Conservation (phyloP, 2,797 vertebrate species). For the Rhinichthys osculus region DNA sequence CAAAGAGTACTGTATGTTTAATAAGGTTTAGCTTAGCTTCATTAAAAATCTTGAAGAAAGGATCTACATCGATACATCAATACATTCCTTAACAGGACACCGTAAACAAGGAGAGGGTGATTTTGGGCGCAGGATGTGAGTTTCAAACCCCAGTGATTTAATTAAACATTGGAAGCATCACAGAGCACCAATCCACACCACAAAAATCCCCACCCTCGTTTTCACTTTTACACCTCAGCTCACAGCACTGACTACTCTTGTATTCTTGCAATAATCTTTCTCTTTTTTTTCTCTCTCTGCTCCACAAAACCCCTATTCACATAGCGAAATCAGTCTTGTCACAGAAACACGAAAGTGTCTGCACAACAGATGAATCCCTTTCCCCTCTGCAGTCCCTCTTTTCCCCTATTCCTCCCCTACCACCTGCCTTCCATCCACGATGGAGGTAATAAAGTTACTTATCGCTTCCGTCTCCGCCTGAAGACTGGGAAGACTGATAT, state of each 20-base stretch:
- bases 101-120: constrained; percentile 32
- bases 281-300: background rate
- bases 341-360: constrained; percentile 19
- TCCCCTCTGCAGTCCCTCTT: constrained; percentile 17
- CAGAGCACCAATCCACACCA: constrained; percentile 16
- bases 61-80: constrained; percentile 46
- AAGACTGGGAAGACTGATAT: constrained; percentile 62
- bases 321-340: background rate
- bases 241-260: constrained; percentile 6
- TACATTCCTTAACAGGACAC: constrained; percentile 25
- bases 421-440: constrained; percentile 63
- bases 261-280: constrained; percentile 3
- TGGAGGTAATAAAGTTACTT: constrained; percentile 80
- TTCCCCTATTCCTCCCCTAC: constrained; percentile 30
- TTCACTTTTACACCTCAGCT: constrained; percentile 32
- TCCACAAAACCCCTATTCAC: constrained; percentile 14
- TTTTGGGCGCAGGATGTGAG: constrained; percentile 24
- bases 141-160: constrained; percentile 41
- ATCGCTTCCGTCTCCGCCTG: constrained; percentile 70
- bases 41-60: constrained; percentile 50
- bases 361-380: constrained; percentile 35
- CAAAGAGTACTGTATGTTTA: constrained; percentile 1
- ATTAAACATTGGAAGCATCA: constrained; percentile 38
- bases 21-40: constrained; percentile 41
- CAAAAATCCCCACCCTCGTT: constrained; percentile 11